Evolutionary conservation across 2,797 vertebrate species (phyloP).

Genomic region (Pangasius sanitwongsei): DNA sequence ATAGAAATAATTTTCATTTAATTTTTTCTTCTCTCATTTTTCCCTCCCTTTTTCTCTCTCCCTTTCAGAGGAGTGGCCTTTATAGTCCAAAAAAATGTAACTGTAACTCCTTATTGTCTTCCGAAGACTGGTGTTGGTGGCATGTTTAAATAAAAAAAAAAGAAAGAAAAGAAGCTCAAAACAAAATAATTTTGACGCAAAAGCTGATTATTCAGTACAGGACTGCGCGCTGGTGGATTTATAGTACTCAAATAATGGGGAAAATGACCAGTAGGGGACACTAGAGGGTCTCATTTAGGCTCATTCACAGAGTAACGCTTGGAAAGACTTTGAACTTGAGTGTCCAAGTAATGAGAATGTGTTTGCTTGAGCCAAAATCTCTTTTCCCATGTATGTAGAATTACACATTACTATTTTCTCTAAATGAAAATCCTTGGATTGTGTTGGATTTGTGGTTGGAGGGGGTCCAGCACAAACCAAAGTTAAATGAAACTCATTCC

Average conservation of each 20-base stretch:
- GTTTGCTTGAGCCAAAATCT: slow-evolving; percentile 21
- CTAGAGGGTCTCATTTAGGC: slow-evolving; percentile 49
- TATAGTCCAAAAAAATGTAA: neutral
- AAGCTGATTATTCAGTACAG: neutral
- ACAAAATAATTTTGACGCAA: neutral
- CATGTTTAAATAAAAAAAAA: neutral
- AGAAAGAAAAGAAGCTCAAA: neutral
- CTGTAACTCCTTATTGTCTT: neutral
- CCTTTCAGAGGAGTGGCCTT: too few species aligned
- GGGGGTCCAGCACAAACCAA: neutral
- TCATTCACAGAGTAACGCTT: neutral
- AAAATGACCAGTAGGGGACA: slow-evolving; percentile 65
- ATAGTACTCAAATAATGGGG: neutral
- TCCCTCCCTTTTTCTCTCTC: neutral
- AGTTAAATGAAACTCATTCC: slow-evolving; percentile 22
- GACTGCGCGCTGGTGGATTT: neutral
- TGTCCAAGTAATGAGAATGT: slow-evolving; percentile 7
- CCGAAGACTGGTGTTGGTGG: neutral
- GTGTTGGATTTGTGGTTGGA: slow-evolving; percentile 7
- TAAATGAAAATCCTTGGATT: slow-evolving; percentile 17
- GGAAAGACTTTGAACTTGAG: slow-evolving; percentile 45
- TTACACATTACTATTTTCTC: slow-evolving; percentile 9
- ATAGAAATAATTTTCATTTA: neutral
- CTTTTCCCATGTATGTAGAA: slow-evolving; percentile 30
- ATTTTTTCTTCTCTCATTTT: neutral